phyloP scores from a whole-genome alignment of 2,113 vertebrate genomes.

The Lanius ludovicianus region DNA sequence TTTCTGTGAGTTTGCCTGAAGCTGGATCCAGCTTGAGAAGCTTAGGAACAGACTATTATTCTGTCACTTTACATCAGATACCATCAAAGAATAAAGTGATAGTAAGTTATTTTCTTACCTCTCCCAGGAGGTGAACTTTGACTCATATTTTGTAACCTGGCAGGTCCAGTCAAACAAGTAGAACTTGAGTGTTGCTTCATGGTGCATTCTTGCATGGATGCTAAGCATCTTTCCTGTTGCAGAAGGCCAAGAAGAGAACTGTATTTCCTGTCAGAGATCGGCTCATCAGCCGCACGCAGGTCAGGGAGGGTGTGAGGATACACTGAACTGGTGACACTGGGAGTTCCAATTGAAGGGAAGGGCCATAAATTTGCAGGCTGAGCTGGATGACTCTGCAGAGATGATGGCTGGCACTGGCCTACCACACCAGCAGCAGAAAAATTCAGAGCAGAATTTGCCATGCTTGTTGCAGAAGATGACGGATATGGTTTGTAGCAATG shows the following conservation, averaged over 20 bases:
- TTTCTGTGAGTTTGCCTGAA: neutral
- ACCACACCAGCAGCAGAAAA: neutral
- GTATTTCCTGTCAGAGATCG: slow-evolving; percentile 74
- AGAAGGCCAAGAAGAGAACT: slow-evolving; percentile 83
- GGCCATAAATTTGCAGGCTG: slow-evolving; percentile 67
- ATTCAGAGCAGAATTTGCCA: neutral
- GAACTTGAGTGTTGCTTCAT: slow-evolving; percentile 71
- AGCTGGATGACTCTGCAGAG: slow-evolving; percentile 5
- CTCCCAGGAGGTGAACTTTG: slow-evolving; percentile 66
- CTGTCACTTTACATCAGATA: neutral
- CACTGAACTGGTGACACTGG: neutral
- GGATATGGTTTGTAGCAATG: slow-evolving; percentile 68
- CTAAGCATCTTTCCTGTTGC: slow-evolving; percentile 77
- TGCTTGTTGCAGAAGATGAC: neutral
- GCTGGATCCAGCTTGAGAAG: neutral
- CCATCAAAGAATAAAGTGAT: neutral
- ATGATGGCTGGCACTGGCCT: slow-evolving; percentile 42
- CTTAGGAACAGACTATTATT: neutral
- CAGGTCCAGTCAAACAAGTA: slow-evolving; percentile 52
- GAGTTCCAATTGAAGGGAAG: slow-evolving; percentile 39
- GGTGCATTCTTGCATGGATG: slow-evolving; percentile 67
- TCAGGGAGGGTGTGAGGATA: slow-evolving; percentile 48
- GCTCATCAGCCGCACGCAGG: slow-evolving; percentile 21
- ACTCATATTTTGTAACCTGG: slow-evolving; percentile 61
- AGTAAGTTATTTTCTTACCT: slow-evolving; percentile 61